Conservation (phyloP, 1,140 invertebrate species). For the Myzus persicae region DNA sequence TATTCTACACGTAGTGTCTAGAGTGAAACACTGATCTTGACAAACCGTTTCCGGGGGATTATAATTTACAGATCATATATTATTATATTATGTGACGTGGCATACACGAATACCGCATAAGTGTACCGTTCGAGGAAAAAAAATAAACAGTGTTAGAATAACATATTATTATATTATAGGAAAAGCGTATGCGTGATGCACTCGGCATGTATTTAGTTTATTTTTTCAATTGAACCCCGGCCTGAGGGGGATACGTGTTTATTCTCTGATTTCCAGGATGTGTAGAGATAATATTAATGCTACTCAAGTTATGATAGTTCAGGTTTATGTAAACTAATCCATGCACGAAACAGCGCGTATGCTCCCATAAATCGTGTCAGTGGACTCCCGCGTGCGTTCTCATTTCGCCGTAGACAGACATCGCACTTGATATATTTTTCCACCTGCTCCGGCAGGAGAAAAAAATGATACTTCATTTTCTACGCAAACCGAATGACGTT, state of each 20-base stretch:
- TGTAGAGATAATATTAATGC: not conserved
- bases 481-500: not conserved
- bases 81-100: not conserved
- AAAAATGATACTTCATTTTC: slow-evolving; percentile 5
- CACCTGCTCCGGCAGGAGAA: not conserved
- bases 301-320: not conserved
- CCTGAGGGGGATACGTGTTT: not conserved
- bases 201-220: not conserved
- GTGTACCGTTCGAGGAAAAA: not conserved
- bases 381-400: not conserved
- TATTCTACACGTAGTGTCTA: not conserved
- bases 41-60: not conserved
- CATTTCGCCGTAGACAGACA: slow-evolving; percentile 8
- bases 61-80: not conserved
- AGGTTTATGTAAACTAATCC: slow-evolving; percentile 36
- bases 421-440: slow-evolving; percentile 27
- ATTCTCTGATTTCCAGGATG: slow-evolving; percentile 26
- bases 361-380: slow-evolving; percentile 34
- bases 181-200: not conserved
- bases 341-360: not conserved
- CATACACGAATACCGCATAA: not conserved
- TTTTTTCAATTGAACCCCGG: not conserved
- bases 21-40: not conserved
- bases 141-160: not conserved
- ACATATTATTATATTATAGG: not conserved